A percentile compares a stretch with the other conserved stretches of the same genome.
Conservation (phyloP, 2,113 vertebrate genomes). For the Cryptoleucopteryx plumbea region DNA sequence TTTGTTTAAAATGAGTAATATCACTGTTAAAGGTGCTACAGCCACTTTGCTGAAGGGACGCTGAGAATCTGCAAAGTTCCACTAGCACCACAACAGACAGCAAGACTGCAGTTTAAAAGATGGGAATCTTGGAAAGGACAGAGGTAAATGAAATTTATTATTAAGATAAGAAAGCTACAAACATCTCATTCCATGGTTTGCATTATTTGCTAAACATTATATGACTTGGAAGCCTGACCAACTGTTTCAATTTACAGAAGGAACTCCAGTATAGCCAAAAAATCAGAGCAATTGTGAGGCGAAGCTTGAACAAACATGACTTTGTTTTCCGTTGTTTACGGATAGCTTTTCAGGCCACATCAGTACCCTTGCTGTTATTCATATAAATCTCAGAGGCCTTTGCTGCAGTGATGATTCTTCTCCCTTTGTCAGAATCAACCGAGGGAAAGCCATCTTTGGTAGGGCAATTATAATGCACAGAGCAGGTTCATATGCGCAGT, state of each 20-base stretch:
- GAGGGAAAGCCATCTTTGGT: not conserved
- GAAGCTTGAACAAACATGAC: slow-evolving; percentile 13
- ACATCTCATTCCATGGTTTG: not conserved
- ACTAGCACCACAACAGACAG: not conserved
- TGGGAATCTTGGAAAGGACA: not conserved
- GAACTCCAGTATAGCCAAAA: not conserved
- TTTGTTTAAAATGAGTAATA: not conserved
- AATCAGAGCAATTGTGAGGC: not conserved
- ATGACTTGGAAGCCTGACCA: not conserved
- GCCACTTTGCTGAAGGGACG: not conserved
- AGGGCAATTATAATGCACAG: not conserved
- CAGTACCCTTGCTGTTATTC: not conserved
- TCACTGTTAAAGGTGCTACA: not conserved
- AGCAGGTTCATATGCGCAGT: not conserved
- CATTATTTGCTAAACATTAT: not conserved
- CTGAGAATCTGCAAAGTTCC: not conserved
- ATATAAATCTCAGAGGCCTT: not conserved
- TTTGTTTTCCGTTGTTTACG: slow-evolving; percentile 21
- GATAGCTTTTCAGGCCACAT: not conserved
- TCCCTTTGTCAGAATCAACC: not conserved
- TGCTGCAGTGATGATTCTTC: not conserved
- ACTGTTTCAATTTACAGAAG: not conserved
- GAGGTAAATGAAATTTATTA: not conserved
- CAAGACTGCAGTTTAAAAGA: not conserved
- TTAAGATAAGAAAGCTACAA: not conserved